Evolutionary conservation across 2,113 vertebrate genomes (phyloP).

Genomic region (Gnathonemus longibarbis): DNA sequence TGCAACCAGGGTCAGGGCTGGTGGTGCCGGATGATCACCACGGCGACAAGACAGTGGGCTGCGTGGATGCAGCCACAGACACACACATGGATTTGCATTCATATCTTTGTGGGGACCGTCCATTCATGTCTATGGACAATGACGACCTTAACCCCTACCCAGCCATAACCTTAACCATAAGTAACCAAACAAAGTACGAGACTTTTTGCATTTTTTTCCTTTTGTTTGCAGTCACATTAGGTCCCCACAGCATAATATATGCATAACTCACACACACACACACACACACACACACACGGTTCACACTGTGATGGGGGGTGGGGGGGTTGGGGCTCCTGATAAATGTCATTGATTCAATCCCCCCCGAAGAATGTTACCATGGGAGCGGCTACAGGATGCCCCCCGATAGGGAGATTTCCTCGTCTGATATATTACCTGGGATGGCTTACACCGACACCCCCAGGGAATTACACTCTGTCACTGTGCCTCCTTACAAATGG

Average conservation of each 20-base stretch:
- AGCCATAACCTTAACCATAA: not conserved
- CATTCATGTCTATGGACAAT: not conserved
- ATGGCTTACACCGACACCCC: slow-evolving; percentile 12
- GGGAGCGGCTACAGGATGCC: slow-evolving; percentile 34
- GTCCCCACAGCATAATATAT: not conserved
- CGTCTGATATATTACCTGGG: slow-evolving; percentile 35
- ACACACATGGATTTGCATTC: slow-evolving; percentile 1
- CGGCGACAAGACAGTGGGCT: not conserved
- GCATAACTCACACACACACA: not conserved
- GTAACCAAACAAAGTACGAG: not conserved
- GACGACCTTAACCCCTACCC: not conserved
- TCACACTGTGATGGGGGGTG: slow-evolving; percentile 41
- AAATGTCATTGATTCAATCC: slow-evolving; percentile 42
- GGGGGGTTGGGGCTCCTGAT: slow-evolving; percentile 36
- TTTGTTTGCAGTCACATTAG: not conserved
- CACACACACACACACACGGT: too few species aligned
- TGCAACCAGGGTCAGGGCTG: slow-evolving; percentile 13
- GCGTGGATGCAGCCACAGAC: slow-evolving; percentile 25
- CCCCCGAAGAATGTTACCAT: slow-evolving; percentile 11
- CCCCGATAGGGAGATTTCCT: slow-evolving; percentile 40
- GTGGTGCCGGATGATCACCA: slow-evolving; percentile 4
- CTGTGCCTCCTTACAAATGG: not conserved
- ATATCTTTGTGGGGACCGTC: not conserved
- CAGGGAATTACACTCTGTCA: not conserved
- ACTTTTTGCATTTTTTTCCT: not conserved